Conservation (phyloP, 2,797 vertebrate genomes). For the Myotis findleyi region DNA sequence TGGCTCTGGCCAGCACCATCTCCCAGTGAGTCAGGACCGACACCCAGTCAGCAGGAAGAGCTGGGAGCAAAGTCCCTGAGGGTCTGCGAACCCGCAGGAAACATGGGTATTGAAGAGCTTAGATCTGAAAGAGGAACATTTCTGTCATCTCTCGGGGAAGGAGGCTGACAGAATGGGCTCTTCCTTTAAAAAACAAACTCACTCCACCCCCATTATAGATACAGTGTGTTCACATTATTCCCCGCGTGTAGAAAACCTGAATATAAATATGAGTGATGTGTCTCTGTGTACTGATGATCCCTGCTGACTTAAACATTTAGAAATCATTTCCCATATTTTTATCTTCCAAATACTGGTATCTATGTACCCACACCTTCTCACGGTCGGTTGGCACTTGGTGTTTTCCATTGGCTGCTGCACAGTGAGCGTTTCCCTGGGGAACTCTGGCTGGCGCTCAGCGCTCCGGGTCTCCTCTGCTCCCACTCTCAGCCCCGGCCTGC, state of each 20-base stretch:
- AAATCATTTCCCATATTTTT: not conserved
- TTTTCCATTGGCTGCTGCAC: not conserved
- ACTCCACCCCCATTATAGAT: not conserved
- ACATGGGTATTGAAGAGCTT: not conserved
- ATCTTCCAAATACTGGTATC: not conserved
- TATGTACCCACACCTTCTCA: not conserved
- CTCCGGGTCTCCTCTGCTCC: accelerated
- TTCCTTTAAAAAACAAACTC: not conserved
- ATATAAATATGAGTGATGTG: not conserved
- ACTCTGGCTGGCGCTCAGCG: not conserved
- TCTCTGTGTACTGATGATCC: not conserved
- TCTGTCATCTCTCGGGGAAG: not conserved
- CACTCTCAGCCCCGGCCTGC: not conserved
- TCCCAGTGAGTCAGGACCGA: not conserved
- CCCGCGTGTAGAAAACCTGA: not conserved
- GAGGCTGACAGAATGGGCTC: not conserved
- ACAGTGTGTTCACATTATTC: not conserved
- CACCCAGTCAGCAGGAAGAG: not conserved
- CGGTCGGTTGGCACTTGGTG: not conserved
- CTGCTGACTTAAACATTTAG: not conserved
- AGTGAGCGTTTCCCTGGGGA: not conserved
- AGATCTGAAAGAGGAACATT: not conserved
- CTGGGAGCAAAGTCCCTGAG: not conserved
- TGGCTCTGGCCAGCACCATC: not conserved
- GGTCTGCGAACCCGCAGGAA: not conserved